These are phyloP conservation scores for Idaea dimidiata DNA, from an alignment of 2,888 invertebrate species.

Conservation along the genomic window DNA sequence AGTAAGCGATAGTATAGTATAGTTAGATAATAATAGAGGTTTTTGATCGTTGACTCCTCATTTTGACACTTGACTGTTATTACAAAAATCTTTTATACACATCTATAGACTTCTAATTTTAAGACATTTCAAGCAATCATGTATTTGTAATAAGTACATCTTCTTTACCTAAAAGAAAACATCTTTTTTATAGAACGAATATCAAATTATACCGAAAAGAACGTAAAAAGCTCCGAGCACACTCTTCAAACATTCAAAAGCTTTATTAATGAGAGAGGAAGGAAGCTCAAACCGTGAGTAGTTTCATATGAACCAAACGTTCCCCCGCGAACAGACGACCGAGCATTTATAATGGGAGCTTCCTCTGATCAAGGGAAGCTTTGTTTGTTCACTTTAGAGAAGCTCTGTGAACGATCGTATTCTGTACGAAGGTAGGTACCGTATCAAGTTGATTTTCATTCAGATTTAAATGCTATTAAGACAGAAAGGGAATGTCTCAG, in stretches of 20 bases:
- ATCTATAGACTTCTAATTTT: no score
- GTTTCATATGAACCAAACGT: conserved; percentile 1
- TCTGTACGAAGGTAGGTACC: neutral
- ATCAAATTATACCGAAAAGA: neutral
- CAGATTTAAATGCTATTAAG: neutral
- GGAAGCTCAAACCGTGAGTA: neutral
- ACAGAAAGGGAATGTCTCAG: neutral
- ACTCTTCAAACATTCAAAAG: neutral
- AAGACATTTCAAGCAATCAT: no score
- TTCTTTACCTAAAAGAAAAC: no score
- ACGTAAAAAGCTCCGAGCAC: neutral
- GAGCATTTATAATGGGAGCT: neutral
- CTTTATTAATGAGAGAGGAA: neutral
- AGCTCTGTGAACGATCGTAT: neutral
- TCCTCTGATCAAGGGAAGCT: neutral
- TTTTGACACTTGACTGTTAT: no score
- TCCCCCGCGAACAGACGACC: neutral
- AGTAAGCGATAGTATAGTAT: no score
- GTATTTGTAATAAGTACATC: no score
- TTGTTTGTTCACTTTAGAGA: neutral
- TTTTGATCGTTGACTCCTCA: no score
- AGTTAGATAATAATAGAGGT: no score
- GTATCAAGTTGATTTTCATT: neutral
- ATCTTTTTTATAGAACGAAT: neutral
- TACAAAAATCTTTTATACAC: no score